Percentiles rank a stretch among this genome's conserved stretches.
Evolutionary conservation across 2,113 vertebrate genomes (phyloP).

Genomic region (Ia io): DNA sequence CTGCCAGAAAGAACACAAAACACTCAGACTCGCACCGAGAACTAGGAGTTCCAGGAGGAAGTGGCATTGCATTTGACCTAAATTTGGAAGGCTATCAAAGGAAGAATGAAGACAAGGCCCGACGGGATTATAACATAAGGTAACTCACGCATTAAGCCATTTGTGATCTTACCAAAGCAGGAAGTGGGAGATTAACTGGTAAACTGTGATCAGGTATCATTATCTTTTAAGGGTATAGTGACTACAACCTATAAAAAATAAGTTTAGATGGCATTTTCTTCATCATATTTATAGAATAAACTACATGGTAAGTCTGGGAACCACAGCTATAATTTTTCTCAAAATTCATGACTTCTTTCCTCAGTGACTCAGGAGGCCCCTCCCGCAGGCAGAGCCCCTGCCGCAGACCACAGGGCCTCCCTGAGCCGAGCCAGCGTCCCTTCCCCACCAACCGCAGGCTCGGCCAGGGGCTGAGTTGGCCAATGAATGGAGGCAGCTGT

Average conservation of each 20-base stretch:
- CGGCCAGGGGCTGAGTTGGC: not conserved
- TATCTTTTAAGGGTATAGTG: not conserved
- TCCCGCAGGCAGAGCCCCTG: accelerated
- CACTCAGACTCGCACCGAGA: not conserved
- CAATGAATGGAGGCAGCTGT: not conserved
- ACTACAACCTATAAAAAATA: not conserved
- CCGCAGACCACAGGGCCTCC: not conserved
- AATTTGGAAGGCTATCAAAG: not conserved
- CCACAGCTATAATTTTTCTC: slow-evolving; percentile 27
- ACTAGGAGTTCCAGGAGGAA: not conserved
- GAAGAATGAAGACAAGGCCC: not conserved
- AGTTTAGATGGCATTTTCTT: slow-evolving; percentile 13
- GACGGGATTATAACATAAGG: not conserved
- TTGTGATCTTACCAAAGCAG: not conserved
- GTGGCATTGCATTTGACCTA: not conserved
- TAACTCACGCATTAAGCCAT: not conserved
- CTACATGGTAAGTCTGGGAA: not conserved
- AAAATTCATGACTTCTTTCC: not conserved
- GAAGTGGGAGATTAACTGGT: not conserved
- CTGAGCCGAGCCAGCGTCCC: not conserved
- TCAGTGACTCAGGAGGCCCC: not conserved
- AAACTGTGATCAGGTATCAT: not conserved
- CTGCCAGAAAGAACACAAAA: not conserved
- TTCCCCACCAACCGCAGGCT: not conserved
- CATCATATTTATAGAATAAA: slow-evolving; percentile 55